Conservation (phyloP, 53 echinoderm and acorn worm genomes). For the Paelopatides confundens region DNA sequence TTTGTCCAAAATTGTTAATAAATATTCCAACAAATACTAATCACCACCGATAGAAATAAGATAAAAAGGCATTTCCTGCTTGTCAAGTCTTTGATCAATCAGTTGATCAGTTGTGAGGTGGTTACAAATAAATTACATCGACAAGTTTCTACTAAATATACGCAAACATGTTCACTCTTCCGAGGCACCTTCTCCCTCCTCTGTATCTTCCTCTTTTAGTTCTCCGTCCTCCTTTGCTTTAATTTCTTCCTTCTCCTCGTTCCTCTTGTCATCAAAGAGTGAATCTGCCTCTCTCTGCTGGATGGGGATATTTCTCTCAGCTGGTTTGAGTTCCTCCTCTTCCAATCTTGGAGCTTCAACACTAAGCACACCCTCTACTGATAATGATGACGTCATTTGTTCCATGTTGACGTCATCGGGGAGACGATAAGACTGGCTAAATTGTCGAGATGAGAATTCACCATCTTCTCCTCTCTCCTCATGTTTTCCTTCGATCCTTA, state of each 20-base stretch:
- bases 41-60: too few relatives aligned
- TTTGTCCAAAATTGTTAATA: too few relatives aligned
- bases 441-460: conserved; percentile 4
- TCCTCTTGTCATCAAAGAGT: neutral
- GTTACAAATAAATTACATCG: too few relatives aligned
- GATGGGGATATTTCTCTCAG: conserved; percentile 28
- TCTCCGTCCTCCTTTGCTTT: neutral
- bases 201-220: neutral
- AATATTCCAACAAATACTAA: too few relatives aligned
- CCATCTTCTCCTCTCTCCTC: conserved; percentile 23
- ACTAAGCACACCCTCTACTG: conserved; percentile 7
- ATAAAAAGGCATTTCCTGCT: too few relatives aligned
- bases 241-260: neutral
- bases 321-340: neutral
- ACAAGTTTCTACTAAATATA: too few relatives aligned
- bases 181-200: neutral
- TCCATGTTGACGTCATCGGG: conserved; percentile 22
- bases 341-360: conserved; percentile 27
- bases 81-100: too few relatives aligned
- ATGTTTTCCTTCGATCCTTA: conserved; percentile 31
- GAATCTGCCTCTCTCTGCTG: neutral
- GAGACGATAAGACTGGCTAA: neutral
- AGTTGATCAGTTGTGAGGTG: too few relatives aligned
- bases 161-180: too few relatives aligned
- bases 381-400: conserved; percentile 13